Percentiles rank a stretch among this genome's conserved stretches.
These are phyloP conservation scores for Sinocyclocheilus maitianheensis DNA, from an alignment of 2,113 vertebrate genomes.

Conservation along the genomic window DNA sequence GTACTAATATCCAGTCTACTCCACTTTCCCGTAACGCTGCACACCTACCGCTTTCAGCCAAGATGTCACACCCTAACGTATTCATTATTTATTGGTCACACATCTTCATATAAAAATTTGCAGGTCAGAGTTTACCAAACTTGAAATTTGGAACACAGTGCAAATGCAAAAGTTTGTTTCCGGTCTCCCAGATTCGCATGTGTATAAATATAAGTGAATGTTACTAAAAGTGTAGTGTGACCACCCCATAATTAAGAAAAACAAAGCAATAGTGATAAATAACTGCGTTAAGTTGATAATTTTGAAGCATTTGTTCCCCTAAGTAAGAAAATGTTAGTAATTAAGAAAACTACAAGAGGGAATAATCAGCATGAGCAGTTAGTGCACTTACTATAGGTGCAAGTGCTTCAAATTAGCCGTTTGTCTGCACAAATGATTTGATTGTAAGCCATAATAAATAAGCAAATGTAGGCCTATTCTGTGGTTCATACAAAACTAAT, in stretches of 20 bases:
- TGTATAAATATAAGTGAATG: not conserved
- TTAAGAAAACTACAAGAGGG: not conserved
- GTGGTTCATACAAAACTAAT: not conserved
- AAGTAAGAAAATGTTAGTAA: slow-evolving; percentile 5
- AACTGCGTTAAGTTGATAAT: not conserved
- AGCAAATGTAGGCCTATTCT: not conserved
- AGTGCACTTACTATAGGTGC: not conserved
- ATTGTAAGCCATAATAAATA: not conserved
- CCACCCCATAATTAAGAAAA: not conserved
- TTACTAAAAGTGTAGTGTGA: not conserved
- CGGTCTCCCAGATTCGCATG: not conserved
- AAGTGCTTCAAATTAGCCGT: not conserved
- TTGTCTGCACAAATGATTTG: not conserved
- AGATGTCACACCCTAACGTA: not conserved
- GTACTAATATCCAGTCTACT: too few relatives aligned
- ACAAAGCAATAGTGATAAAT: not conserved
- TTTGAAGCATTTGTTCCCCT: not conserved
- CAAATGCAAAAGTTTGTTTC: not conserved
- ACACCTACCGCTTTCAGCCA: too few relatives aligned
- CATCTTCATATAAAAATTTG: too few relatives aligned
- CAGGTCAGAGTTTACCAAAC: not conserved
- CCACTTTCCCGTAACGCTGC: too few relatives aligned
- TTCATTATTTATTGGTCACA: not conserved
- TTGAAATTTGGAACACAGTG: not conserved
- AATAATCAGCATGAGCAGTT: not conserved